A percentile compares a stretch with the other conserved stretches of the same genome.
phyloP scores from a whole-genome alignment of 2,888 invertebrate species.

The Melanotus villosus region DNA sequence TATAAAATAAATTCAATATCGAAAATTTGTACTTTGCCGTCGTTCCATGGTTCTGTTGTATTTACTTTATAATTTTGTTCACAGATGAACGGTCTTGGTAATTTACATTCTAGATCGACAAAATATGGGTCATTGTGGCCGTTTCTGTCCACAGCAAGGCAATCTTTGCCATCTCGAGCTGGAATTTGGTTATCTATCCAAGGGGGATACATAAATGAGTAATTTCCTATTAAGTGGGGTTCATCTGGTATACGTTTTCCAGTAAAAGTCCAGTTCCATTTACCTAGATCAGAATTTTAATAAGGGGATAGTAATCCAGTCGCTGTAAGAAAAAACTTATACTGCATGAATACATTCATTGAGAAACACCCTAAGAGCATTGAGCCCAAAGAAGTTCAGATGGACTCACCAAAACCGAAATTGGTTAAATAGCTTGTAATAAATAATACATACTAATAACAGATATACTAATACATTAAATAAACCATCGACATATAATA shows the following conservation, averaged over 20 bases:
- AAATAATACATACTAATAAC: too few relatives aligned
- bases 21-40: not conserved
- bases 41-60: slow-evolving; percentile 1
- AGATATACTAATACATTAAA: too few relatives aligned
- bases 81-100: slow-evolving; percentile 68
- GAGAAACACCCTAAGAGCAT: too few relatives aligned
- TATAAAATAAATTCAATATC: slow-evolving; percentile 60
- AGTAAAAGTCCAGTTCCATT: slow-evolving; percentile 13
- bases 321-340: too few relatives aligned
- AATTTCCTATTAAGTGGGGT: slow-evolving; percentile 13
- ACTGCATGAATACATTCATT: too few relatives aligned
- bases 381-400: too few relatives aligned
- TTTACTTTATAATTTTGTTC: slow-evolving; percentile 3
- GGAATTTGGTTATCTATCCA: slow-evolving; percentile 54
- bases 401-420: too few relatives aligned
- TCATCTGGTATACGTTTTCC: slow-evolving; percentile 21
- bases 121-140: slow-evolving; percentile 71
- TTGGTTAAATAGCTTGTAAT: too few relatives aligned
- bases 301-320: too few relatives aligned
- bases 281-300: not conserved
- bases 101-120: slow-evolving; percentile 70
- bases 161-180: slow-evolving; percentile 65
- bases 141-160: slow-evolving; percentile 70
- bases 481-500: too few relatives aligned
- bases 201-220: slow-evolving; percentile 52